These are phyloP conservation scores for Drosophila truncata DNA, from an alignment of 1,140 invertebrate genomes.

Conservation along the genomic window DNA sequence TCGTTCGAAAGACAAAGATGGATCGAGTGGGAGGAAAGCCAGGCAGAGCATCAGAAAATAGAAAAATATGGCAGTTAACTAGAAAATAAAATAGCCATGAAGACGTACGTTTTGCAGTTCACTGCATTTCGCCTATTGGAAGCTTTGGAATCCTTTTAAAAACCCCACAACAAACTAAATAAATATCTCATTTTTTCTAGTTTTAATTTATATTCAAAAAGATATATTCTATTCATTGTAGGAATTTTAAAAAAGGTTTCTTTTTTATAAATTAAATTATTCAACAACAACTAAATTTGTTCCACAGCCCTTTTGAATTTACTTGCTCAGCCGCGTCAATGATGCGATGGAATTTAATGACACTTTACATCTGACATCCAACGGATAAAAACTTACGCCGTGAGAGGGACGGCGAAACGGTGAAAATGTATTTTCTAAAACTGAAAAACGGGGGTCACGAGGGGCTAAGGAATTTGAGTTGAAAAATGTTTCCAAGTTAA, in stretches of 20 bases:
- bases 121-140: constrained; percentile 65
- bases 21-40: not conserved
- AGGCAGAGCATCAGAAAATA: not conserved
- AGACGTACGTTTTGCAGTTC: constrained; percentile 70
- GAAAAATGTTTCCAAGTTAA: constrained; percentile 83
- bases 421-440: constrained; percentile 52
- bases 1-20: not conserved
- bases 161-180: not conserved
- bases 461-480: constrained; percentile 52
- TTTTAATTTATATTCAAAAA: no score
- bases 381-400: constrained; percentile 38
- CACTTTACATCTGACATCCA: constrained; percentile 60
- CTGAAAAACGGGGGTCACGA: constrained; percentile 13
- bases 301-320: constrained; percentile 21
- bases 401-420: not conserved
- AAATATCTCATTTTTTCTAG: not conserved
- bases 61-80: constrained; percentile 61
- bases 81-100: constrained; percentile 76
- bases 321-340: constrained; percentile 36
- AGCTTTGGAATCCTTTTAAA: constrained; percentile 22
- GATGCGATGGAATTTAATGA: constrained; percentile 61
- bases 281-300: not conserved
- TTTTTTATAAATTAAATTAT: not conserved
- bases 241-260: no score
- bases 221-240: no score